phyloP scores from a whole-genome alignment of 2,797 vertebrate genomes.

The Pangasius mekongensis region DNA sequence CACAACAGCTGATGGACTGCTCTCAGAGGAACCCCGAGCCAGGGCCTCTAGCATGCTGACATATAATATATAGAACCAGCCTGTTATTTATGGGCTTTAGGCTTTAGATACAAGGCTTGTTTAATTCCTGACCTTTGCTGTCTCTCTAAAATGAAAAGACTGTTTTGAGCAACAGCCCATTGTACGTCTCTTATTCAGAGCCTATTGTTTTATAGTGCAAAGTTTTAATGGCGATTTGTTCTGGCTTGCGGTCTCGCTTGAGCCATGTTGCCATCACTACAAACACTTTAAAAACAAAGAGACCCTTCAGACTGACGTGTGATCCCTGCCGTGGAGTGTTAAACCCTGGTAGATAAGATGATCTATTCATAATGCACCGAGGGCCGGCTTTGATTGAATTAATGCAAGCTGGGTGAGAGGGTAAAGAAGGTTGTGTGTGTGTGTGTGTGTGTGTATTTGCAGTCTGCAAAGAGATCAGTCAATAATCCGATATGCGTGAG shows the following conservation, averaged over 20 bases:
- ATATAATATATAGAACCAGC: conserved; percentile 35
- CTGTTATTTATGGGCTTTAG: conserved; percentile 49
- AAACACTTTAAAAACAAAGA: conserved; percentile 50
- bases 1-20: conserved; percentile 48
- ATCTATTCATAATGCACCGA: conserved; percentile 44
- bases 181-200: background rate
- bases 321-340: conserved; percentile 3
- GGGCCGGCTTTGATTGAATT: conserved; percentile 46
- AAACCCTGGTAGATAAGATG: conserved; percentile 41
- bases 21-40: conserved; percentile 12
- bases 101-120: conserved; percentile 25
- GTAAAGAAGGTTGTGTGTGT: conserved; percentile 26
- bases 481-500: conserved; percentile 35
- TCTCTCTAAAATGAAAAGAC: conserved; percentile 29
- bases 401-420: conserved; percentile 32
- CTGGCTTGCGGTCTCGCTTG: background rate
- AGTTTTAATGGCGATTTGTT: conserved; percentile 25
- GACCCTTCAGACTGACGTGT: conserved; percentile 35
- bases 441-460: conserved; percentile 13
- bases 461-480: conserved; percentile 30
- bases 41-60: conserved; percentile 12
- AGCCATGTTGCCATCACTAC: conserved; percentile 37
- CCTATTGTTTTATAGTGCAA: conserved; percentile 17
- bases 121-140: conserved; percentile 46
- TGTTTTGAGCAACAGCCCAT: background rate